Evolutionary conservation across 2,888 invertebrate genomes (phyloP).

Genomic region (Atethmia centrago): DNA sequence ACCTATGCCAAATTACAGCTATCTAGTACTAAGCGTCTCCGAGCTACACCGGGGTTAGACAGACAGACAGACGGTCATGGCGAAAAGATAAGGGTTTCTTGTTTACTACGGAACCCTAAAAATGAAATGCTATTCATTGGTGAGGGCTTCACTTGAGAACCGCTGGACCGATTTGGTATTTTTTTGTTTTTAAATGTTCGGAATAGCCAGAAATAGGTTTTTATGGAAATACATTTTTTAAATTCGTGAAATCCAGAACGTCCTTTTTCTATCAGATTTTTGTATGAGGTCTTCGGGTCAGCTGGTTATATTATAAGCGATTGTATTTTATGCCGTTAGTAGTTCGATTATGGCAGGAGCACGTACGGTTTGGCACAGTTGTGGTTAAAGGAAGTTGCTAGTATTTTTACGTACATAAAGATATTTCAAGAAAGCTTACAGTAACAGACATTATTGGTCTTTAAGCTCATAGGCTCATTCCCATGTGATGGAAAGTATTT

Average conservation of each 20-base stretch:
- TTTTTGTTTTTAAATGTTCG: neutral
- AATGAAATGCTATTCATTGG: neutral
- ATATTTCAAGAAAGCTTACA: neutral
- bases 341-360: conserved; percentile 12
- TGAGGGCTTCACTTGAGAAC: neutral
- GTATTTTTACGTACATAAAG: neutral
- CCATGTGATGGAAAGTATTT: no score
- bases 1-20: no score
- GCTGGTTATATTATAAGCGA: neutral
- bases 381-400: neutral
- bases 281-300: neutral
- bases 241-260: no score
- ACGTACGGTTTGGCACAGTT: neutral
- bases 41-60: no score
- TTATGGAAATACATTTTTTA: neutral
- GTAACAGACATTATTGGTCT: neutral
- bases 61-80: no score
- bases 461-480: no score
- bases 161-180: neutral
- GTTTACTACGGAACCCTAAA: no score
- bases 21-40: no score
- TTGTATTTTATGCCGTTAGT: neutral
- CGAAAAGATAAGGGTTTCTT: no score
- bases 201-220: no score
- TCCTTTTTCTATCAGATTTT: neutral